Base-by-base conservation (phyloP, 2,888 invertebrate genomes). In the Pimpla rufipes region DNA sequence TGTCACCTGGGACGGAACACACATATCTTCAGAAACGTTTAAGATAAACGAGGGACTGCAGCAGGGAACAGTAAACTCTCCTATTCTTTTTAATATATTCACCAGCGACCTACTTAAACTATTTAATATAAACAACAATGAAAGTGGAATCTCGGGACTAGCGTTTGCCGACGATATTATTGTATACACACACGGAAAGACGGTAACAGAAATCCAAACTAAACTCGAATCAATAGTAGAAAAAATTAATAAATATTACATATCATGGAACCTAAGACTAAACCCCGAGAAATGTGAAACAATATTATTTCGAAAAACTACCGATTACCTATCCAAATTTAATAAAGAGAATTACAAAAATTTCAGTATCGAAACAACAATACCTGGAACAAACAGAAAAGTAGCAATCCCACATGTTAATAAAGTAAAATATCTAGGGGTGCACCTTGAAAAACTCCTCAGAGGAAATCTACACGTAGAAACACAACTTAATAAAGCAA, bases 131-230 rank as follows among this genome's bases (percentile, higher is more conserved):
- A 83, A 86, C 8, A 55, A 0, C 2, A 2, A 3, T 6, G n/a
- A 45, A 2, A 13, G 50, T 16, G 10, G 6, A 1, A 52, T 29
- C 8, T 42, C 35, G 11, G 77, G 78, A 2, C 55, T 83, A 3
- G 85, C 83, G 0, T 85, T 79, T 16, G 79, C 81, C 0, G 76
- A 84, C 64, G 81, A 84, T 10, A 7, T 78, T 0, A 2, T 85
- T n/a, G 55, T 82, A 0, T 81, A 78, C 13, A 11, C n/a, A 0
- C 8, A 0, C 75, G 50, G 78, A 76, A 79, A 55, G 11, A 70
- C 6, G 73, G 75, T 66, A 18, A 23, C 2, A 2, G 2, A 10
- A 29, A 29, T 57, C 10, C 29, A 29, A 29, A 29, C 7, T 10
- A 29, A 57, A 29, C 29, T 57, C 4, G 57, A 29, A 11, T 10